phyloP scores from a whole-genome alignment of 2,113 vertebrate genomes.

The Regulus satrapa region DNA sequence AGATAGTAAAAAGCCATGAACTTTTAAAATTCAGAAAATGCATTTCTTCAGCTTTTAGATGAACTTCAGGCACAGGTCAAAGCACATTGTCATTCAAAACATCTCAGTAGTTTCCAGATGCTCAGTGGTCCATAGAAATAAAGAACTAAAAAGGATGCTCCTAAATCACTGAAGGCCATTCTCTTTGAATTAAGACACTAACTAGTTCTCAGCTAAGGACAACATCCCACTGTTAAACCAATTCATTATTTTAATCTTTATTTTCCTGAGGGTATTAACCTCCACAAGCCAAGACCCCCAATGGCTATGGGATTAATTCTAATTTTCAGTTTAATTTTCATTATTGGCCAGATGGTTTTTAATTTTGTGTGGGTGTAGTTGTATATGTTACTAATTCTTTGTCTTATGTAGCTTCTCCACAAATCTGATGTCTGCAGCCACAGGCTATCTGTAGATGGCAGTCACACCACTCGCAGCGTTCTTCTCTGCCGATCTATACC shows the following conservation, averaged over 20 bases:
- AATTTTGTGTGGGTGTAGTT: not conserved
- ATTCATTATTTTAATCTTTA: not conserved
- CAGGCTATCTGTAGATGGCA: constrained; percentile 34
- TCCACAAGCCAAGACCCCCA: not conserved
- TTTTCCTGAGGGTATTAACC: not conserved
- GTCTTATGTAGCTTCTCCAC: not conserved
- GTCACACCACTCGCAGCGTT: not conserved
- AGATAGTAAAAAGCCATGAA: not conserved
- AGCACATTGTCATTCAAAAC: not conserved
- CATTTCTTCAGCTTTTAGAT: not conserved
- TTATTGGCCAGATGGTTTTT: not conserved
- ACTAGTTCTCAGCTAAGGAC: not conserved
- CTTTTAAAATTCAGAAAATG: not conserved
- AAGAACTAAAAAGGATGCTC: not conserved
- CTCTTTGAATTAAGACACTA: not conserved
- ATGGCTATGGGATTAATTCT: not conserved
- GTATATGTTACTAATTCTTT: not conserved
- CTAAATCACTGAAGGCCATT: not conserved
- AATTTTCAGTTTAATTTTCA: not conserved
- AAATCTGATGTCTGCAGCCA: not conserved
- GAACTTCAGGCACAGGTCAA: not conserved
- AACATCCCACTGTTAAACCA: not conserved
- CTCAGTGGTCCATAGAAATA: not conserved
- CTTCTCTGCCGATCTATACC: not conserved
- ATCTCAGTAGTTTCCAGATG: not conserved